These are phyloP conservation scores for Felis catus DNA, from an alignment of 2,113 vertebrate genomes.

Conservation along the genomic window DNA sequence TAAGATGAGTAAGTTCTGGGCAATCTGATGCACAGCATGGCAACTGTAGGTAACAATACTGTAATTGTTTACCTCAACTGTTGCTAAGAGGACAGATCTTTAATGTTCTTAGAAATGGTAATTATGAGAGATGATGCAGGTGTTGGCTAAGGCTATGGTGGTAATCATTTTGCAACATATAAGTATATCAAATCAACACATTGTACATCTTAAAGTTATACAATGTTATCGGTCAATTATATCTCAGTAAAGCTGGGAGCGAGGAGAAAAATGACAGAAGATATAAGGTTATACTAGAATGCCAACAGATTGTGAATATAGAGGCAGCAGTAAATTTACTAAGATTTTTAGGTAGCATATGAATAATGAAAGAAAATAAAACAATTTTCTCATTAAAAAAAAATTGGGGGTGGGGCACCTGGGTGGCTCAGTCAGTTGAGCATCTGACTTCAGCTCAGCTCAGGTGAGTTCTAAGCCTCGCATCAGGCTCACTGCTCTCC, in stretches of 20 bases:
- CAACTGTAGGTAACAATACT: not conserved
- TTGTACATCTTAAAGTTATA: not conserved
- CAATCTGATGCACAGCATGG: not conserved
- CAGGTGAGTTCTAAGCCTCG: no score
- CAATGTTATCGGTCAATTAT: not conserved
- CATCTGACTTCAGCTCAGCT: no score
- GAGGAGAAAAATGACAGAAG: not conserved
- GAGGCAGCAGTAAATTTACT: not conserved
- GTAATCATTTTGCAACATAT: not conserved
- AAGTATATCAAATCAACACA: not conserved
- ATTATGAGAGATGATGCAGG: not conserved
- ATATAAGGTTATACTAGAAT: not conserved
- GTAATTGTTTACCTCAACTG: not conserved
- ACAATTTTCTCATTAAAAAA: not conserved
- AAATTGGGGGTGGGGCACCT: no score
- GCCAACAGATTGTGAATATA: not conserved
- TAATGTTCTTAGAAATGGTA: not conserved
- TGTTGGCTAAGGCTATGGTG: not conserved
- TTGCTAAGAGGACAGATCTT: not conserved
- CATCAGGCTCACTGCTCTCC: no score
- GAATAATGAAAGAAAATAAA: slow-evolving; percentile 13
- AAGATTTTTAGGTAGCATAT: not conserved
- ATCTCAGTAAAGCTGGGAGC: not conserved
- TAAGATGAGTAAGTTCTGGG: not conserved
- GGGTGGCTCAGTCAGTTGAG: no score